phyloP scores from a whole-genome alignment of 2,113 vertebrate genomes.

The Baryphthengus martii region DNA sequence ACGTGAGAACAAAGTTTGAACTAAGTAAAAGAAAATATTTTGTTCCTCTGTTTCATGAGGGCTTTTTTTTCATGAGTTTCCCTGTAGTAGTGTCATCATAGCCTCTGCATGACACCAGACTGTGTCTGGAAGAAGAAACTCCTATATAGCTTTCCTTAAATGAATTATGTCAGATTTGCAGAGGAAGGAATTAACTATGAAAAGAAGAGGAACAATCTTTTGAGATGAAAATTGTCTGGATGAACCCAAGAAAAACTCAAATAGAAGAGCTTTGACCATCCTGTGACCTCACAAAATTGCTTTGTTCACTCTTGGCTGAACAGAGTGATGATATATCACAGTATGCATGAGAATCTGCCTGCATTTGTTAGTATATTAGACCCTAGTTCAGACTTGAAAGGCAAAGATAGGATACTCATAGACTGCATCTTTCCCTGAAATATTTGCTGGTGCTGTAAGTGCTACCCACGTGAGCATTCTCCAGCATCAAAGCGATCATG shows the following conservation, averaged over 20 bases:
- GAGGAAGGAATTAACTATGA: constrained; percentile 42
- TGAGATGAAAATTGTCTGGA: constrained; percentile 41
- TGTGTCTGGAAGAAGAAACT: neutral
- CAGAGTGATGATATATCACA: constrained; percentile 38
- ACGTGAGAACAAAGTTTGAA: neutral
- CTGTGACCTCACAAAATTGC: constrained; percentile 58
- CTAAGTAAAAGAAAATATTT: neutral
- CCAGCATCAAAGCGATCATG: neutral
- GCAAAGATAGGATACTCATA: neutral
- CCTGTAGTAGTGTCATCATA: neutral
- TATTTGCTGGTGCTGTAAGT: neutral
- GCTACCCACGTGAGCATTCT: neutral
- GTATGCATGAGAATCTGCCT: neutral
- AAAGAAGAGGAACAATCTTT: constrained; percentile 52
- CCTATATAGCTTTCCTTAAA: neutral
- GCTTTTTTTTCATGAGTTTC: neutral
- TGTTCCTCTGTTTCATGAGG: neutral
- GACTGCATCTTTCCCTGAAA: neutral
- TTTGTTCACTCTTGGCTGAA: constrained; percentile 58
- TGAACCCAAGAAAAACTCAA: constrained; percentile 49
- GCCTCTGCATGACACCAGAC: neutral
- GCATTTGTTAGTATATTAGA: constrained; percentile 3
- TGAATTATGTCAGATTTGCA: constrained; percentile 44
- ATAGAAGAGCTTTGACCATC: constrained; percentile 46
- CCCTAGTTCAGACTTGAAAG: neutral